Base-by-base conservation (phyloP, 2,113 vertebrate species). In the Leiothrix lutea region DNA sequence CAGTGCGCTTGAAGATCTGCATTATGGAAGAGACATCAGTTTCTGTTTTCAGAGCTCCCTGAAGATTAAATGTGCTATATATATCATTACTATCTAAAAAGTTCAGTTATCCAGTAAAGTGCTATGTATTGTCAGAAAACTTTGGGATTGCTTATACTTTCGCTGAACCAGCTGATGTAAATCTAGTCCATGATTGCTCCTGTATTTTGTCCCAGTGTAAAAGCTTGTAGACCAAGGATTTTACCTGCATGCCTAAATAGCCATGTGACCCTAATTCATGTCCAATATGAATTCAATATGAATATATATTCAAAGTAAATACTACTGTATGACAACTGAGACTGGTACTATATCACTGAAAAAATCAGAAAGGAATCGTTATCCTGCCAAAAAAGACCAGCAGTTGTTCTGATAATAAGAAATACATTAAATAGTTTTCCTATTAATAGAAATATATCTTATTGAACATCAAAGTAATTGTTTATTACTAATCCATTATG, bases 41-140 rank as follows among this genome's bases (percentile, higher is more conserved):
- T 94, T 79, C 66, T 86, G 29, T 58, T 91, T 80, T 47, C 44
- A 89, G 47, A 87, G 21, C 26, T 81, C 58, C 15, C 31, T 89
- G 70, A 82, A 87, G 70, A 85, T 93, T 70, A 58, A 53, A 88
- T 66, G 31, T 44, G 22, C 36, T 66, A 2, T 47, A 6, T 65
- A 6, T 65, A 6, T 82, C 12, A 31, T 36, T 48, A 36, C 23
- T 57, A 12, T 12, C 25, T 40, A 60, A 72, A 92, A 62, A 31
- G 14, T 19, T 53, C 35, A 60, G 11, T 62, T 94, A 61, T 28
- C 44, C 8, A 42, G 20, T 81, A 80, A 95, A 91, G 91, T 28
- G 5, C 4, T 20, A 17, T 22, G 9, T 84, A 35, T 20, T 87
- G 19, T 74, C 70, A 91, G 54, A 89, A 72, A 80, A 75, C 11